phyloP scores from a whole-genome alignment of 2,797 vertebrate species.

The Brachymystax lenok region DNA sequence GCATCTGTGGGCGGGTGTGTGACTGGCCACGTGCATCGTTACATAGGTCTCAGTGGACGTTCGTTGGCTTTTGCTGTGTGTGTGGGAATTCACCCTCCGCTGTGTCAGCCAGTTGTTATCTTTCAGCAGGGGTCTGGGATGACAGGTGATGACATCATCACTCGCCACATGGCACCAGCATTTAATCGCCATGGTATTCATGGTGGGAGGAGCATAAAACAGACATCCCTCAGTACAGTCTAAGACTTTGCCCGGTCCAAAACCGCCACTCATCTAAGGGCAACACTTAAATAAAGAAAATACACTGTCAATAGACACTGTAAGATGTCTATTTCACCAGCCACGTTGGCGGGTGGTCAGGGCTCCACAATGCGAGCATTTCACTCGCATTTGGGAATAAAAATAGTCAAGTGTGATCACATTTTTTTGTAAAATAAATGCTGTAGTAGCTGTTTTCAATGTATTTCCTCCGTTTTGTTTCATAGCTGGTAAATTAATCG shows the following conservation, averaged over 20 bases:
- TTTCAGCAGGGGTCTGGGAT: conserved; percentile 27
- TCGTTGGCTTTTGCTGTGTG: background rate
- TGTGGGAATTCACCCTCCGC: conserved; percentile 3
- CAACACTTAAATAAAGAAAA: background rate
- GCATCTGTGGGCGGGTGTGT: background rate
- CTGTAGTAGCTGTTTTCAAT: too few relatives aligned
- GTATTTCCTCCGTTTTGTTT: too few relatives aligned
- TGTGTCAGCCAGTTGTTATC: conserved; percentile 48
- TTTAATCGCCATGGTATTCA: conserved; percentile 46
- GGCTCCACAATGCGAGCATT: too few relatives aligned
- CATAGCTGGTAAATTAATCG: too few relatives aligned
- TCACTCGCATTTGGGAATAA: too few relatives aligned
- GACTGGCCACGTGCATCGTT: too few relatives aligned
- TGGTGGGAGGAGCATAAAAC: background rate
- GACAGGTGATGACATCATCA: conserved; percentile 53
- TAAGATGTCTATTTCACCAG: too few relatives aligned
- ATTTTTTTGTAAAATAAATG: too few relatives aligned
- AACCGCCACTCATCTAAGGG: background rate
- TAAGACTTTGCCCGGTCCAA: background rate
- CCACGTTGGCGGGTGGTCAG: too few relatives aligned
- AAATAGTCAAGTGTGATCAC: too few relatives aligned
- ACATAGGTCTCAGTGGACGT: too few relatives aligned
- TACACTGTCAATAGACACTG: background rate
- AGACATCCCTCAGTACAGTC: background rate
- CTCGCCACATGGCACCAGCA: conserved; percentile 1